A percentile compares a stretch with the other conserved stretches of the same genome.
Evolutionary conservation across 2,888 invertebrate species (phyloP).

Genomic region (Leptogaster cylindrica): DNA sequence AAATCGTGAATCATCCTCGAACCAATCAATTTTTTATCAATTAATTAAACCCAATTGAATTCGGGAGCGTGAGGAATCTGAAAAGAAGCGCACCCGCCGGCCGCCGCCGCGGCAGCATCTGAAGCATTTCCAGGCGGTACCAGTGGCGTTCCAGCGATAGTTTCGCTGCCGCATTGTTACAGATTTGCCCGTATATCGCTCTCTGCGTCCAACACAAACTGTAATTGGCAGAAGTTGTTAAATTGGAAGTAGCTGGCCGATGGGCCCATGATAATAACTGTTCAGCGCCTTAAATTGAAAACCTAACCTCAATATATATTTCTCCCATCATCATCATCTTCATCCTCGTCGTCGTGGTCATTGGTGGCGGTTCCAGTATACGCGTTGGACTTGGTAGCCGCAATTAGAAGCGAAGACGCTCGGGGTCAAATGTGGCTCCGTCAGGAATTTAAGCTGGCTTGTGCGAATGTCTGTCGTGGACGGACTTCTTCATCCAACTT

Average conservation of each 20-base stretch:
- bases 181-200: constrained; percentile 36
- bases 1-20: constrained; percentile 43
- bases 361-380: not conserved
- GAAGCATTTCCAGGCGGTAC: not conserved
- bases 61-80: constrained; percentile 34
- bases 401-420: constrained; percentile 33
- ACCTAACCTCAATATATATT: constrained; percentile 36
- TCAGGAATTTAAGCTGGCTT: constrained; percentile 15
- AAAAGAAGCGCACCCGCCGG: constrained; percentile 4
- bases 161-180: constrained; percentile 1
- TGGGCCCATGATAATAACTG: not conserved
- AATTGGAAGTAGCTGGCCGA: constrained; percentile 13
- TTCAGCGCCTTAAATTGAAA: constrained; percentile 25
- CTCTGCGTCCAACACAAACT: constrained; percentile 2
- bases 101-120: not conserved
- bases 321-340: constrained; percentile 18
- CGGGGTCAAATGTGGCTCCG: constrained; percentile 19
- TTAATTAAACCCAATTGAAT: constrained; percentile 46
- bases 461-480: constrained; percentile 23
- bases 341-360: not conserved
- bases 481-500: not conserved
- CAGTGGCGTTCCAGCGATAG: not conserved
- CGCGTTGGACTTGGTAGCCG: not conserved
- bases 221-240: constrained; percentile 28
- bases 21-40: constrained; percentile 47